These are phyloP conservation scores for Melanostoma scalare DNA, from an alignment of 2,888 invertebrate species.

Conservation along the genomic window DNA sequence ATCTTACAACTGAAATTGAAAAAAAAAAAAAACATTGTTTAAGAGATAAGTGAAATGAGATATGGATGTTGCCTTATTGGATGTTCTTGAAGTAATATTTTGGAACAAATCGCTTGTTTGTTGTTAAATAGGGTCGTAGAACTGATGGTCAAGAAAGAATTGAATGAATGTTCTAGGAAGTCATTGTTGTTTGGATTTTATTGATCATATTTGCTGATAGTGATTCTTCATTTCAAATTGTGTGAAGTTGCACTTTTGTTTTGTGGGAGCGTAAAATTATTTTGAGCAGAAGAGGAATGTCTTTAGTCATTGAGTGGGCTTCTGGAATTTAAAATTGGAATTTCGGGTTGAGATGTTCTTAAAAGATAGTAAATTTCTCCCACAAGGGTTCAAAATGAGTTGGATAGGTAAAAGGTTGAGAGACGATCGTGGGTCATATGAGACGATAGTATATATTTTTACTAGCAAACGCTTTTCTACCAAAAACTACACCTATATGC, in stretches of 20 bases:
- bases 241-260: slow-evolving; percentile 64
- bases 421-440: too few relatives aligned
- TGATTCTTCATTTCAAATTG: slow-evolving; percentile 61
- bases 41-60: slow-evolving; percentile 45
- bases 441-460: too few relatives aligned
- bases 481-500: too few relatives aligned
- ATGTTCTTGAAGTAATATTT: slow-evolving; percentile 58
- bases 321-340: slow-evolving; percentile 27
- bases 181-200: slow-evolving; percentile 25
- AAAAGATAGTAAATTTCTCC: not conserved
- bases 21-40: slow-evolving; percentile 8
- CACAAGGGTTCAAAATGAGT: not conserved
- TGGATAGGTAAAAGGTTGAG: not conserved
- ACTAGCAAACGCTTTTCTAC: too few relatives aligned
- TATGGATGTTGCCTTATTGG: slow-evolving; percentile 31
- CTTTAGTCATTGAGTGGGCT: not conserved
- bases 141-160: slow-evolving; percentile 26
- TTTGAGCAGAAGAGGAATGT: not conserved
- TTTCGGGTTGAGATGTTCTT: not conserved
- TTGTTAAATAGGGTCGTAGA: slow-evolving; percentile 46
- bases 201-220: slow-evolving; percentile 69
- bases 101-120: slow-evolving; percentile 68
- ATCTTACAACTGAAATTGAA: slow-evolving; percentile 3
- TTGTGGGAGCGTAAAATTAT: not conserved
- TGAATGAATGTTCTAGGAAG: slow-evolving; percentile 51